phyloP scores from a whole-genome alignment of 2,888 invertebrate species.

The Byasa hedistus region DNA sequence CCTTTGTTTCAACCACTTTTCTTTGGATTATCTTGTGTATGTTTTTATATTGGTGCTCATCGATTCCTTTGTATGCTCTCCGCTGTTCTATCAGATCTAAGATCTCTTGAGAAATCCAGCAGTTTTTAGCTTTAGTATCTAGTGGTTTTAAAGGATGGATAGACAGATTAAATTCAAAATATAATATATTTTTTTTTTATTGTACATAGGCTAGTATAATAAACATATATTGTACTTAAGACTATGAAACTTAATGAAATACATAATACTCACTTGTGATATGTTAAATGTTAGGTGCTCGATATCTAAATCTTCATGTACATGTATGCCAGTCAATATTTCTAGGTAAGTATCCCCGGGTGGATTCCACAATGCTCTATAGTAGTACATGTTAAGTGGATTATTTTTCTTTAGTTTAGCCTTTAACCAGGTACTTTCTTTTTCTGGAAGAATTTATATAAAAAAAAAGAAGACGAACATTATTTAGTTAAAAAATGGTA shows the following conservation, averaged over 20 bases:
- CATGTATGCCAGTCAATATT: slow-evolving; percentile 49
- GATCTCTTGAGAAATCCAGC: too few relatives aligned
- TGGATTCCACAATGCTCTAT: slow-evolving; percentile 58
- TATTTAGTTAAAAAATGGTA: background rate
- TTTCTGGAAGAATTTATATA: slow-evolving; percentile 49
- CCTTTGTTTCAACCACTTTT: too few relatives aligned
- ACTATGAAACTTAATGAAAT: background rate
- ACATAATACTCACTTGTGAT: slow-evolving; percentile 48
- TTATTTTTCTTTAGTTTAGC: slow-evolving; percentile 54
- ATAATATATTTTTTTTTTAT: too few relatives aligned
- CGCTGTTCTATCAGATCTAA: too few relatives aligned
- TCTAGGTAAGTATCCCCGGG: slow-evolving; percentile 56
- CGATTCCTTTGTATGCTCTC: too few relatives aligned
- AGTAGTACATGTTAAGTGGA: slow-evolving; percentile 68
- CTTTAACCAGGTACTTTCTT: slow-evolving; percentile 63
- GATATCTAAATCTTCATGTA: slow-evolving; percentile 42
- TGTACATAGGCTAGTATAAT: too few relatives aligned
- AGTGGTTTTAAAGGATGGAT: too few relatives aligned
- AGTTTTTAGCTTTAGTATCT: too few relatives aligned
- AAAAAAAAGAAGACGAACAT: too few relatives aligned
- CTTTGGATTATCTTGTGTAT: too few relatives aligned
- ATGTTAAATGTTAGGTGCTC: slow-evolving; percentile 50
- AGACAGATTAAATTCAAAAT: too few relatives aligned
- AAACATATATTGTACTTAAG: background rate
- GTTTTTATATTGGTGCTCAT: too few relatives aligned